Conservation (phyloP, 2,888 invertebrate genomes). For the Cartodere bifasciata region DNA sequence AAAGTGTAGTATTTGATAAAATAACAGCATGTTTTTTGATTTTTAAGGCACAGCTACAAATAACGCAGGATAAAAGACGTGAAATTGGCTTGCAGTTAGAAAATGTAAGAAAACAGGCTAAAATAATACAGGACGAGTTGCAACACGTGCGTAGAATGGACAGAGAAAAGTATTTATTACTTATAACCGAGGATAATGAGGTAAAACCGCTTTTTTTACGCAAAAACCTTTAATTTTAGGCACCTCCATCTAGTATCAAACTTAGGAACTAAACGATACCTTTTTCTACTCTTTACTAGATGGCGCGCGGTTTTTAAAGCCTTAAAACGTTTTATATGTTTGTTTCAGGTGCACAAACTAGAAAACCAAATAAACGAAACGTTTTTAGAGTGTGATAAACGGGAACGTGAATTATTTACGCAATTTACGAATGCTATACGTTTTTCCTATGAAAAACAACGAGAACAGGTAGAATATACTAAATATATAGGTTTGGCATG, state of each 20-base stretch:
- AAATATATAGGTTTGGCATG: constrained; percentile 56
- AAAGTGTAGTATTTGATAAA: background rate
- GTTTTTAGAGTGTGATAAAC: constrained; percentile 53
- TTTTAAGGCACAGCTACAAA: constrained; percentile 47
- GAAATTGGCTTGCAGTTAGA: constrained; percentile 48
- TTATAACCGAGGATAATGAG: constrained; percentile 58
- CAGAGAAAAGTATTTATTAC: constrained; percentile 52
- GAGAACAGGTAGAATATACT: constrained; percentile 68
- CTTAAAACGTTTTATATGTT: too few species aligned
- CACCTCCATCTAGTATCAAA: background rate
- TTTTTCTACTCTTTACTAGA: background rate
- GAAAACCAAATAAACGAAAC: constrained; percentile 48
- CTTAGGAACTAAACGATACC: background rate
- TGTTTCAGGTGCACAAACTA: constrained; percentile 41
- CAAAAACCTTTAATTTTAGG: background rate
- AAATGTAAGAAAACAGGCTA: constrained; percentile 48
- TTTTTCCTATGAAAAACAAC: constrained; percentile 71
- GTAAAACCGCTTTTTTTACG: constrained; percentile 24
- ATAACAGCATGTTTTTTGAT: constrained; percentile 11
- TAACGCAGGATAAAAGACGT: constrained; percentile 52
- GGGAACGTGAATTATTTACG: constrained; percentile 64
- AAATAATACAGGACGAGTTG: constrained; percentile 60
- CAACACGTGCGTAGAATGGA: constrained; percentile 67
- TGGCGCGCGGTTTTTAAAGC: background rate
- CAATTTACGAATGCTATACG: constrained; percentile 62